Base-by-base conservation (phyloP, 2,888 invertebrate species). In the Eupithecia tripunctaria region DNA sequence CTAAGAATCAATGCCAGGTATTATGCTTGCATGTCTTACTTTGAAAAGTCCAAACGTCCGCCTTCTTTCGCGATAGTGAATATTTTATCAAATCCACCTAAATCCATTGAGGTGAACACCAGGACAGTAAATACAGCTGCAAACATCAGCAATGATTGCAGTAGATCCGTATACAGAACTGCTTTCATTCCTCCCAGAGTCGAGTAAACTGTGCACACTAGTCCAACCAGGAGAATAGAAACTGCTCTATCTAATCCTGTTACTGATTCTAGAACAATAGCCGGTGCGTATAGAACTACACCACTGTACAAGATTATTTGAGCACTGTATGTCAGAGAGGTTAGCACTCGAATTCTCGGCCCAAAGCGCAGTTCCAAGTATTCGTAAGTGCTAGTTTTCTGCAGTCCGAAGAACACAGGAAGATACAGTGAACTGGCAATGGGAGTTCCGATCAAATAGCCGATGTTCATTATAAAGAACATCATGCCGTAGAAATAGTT, bases 271-370 rank as follows among this genome's bases (percentile, higher is more conserved):
- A 99, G 89, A 0, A 99, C 98, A 78, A 99, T 94, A 0, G 99
- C 97, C 2, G 99, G 99, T 0, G 99, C 99, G 88, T 98, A 99
- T 14, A 99, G 91, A 25, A 98, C 99, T 81, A 99, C 97, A 0
- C 98, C 97, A 95, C 97, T 98, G 82, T 98, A 98, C 25, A 98
- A 93, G 80, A 98, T 96, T 97, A 98, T 97, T 94, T 99, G 99
- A 62, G 98, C 83, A 70, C 97, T 97, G 85, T 98, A 99, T 0
- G 97, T 96, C 68, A 98, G 84, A 4, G 98, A 98, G 0, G 98
- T 98, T 25, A 96, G 90, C 77, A 97, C 90, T 82, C 99, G 95
- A 38, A 98, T 96, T 7, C 93, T 92, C 76, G 96, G 95, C 3
- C 98, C 98, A 87, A 99, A 99, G 78, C 99, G 95, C 82, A 96